Evolutionary conservation across 2,888 invertebrate genomes (phyloP), one percentile per base, ranked within the genome.

Genomic region (Troides helena): DNA sequence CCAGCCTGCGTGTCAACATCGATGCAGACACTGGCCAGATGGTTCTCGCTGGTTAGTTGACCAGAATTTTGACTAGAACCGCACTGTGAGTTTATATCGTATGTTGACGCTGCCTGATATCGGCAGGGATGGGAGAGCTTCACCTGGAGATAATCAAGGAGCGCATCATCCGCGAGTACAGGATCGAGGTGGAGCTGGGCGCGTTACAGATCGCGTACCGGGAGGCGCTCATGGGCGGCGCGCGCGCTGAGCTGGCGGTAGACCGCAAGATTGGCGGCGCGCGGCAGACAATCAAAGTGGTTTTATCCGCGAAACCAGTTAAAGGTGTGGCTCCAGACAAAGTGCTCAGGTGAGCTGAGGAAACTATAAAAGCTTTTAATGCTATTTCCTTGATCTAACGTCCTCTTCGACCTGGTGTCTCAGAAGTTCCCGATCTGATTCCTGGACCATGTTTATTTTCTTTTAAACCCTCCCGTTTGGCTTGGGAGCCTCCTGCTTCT

Each of bases 111-210:
- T 1, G 39, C 10, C 8, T 39, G 39, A 39, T 6, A 1, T 12
- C 7, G 12, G 53, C 84, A 94, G 98, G 99, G 18, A 99, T 99
- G 99, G 99, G 99, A 1, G 99, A 99, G 86, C 93, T 99, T 1
- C 99, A 99, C 84, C 93, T 99, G 72, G 99, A 99, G 75, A 96
- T 99, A 71, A 96, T 99, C 57, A 96, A 96, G 81, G 98, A 99
- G 75, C 94, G 99, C 25, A 95, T 99, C 65, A 85, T 94, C 61
- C 95, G 95, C 68, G 98, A 99, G 79, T 99, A 97, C 86, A 97
- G 97, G 82, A 95, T 99, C 68, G 97, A 99, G 18, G 98, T 95
- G 0, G 97, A 98, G 73, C 88, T 99, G 30, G 99, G 99, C 0
- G 95, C 97, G 0, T 87, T 99, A 30, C 98, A 98, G 93, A 98